Base-by-base conservation (phyloP, 2,113 vertebrate genomes). In the Merops nubicus region DNA sequence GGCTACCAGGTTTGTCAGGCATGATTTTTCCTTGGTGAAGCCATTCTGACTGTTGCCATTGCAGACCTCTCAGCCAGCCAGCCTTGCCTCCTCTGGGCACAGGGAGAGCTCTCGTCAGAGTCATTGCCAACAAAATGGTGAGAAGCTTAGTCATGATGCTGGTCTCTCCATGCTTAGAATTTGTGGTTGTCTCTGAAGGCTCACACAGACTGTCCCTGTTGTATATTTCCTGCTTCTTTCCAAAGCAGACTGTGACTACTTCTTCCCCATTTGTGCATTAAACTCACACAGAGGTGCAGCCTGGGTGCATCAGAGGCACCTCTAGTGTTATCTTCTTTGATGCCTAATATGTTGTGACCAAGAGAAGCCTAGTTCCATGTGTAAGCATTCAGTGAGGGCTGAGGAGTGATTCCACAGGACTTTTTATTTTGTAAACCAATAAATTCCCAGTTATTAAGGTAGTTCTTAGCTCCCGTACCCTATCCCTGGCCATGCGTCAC, bases 401-500 rank as follows among this genome's bases (percentile, higher is more conserved):
- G 62, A 70, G 29, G 25, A 60, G 5, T 57, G 38, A 96, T 79
- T n/a, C 50, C 25, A 54, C 25, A 12, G 15, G n/a, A n/a, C 1
- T 13, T 79, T 83, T 65, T 36, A 19, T 56, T 89, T 40, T 89
- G 62, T 54, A 72, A 84, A 78, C 0, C 0, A 83, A 25, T 33
- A 12, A 10, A 26, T 85, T 43, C 31, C 31, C 20, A 59, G 34
- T 57, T 65, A 67, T 47, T 53, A 80, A 85, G n/a, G 20, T 53
- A 53, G 31, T 54, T 81, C 13, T 63, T 18, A 43, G 36, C 57
- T 73, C 21, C 23, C 28, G 62, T 62, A 25, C 36, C 34, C 45
- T 36, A 34, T 47, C 53, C 42, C 19, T 56, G 26, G 33, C 16
- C 34, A 34, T 6, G 47, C 0, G 0, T 16, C 1, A 0, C 6